Evolutionary conservation across 2,113 vertebrate species (phyloP), one percentile per base, ranked within the genome.

Genomic region (Myxocyprinus asiaticus): DNA sequence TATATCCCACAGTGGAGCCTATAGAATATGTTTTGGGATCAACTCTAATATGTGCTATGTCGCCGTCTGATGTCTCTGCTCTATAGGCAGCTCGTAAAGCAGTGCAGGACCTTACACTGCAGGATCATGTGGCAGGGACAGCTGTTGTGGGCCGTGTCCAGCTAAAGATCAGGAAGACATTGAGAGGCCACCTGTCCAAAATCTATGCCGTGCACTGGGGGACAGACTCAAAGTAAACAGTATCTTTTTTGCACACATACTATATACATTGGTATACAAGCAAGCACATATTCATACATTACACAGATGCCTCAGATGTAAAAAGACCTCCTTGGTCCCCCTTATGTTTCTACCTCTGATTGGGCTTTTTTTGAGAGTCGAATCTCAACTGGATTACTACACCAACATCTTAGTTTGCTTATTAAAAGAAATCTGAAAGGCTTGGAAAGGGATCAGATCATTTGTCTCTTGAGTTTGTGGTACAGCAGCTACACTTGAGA

Each of bases 121-220:
- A 94, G 83, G 95, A 99, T 88, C 90, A 94, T 6, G 91, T 87
- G 44, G 91, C 92, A 0, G 90, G 92, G 62, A 75, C 95, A 51
- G 89, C 94, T 6, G 91, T 94, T 0, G 93, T 95, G 43, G 94
- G 94, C 2, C 94, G 95, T 11, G 94, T 98, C 61, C 97, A 98
- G 89, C 85, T 99, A 92, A 93, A 97, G 80, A 96, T 95, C 50
- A 94, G 95, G 79, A 94, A 97, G 86, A 99, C 97, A 0, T 85
- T 99, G 66, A 91, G 96, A 82, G 97, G 97, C 70, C 97, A 99
- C 86, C 92, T 98, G 85, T 95, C 95, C 85, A 99, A 99, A 93
- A 97, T 99, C 92, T 99, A 99, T 0, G 97, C 97, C 55, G 95
- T 98, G 96, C 97, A 99, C 91, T 98, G 97, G 97, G 89, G 90